A percentile compares a stretch with the other conserved stretches of the same genome.
phyloP scores from a whole-genome alignment of 1,140 invertebrate species.

The Aphaenogaster rudis region DNA sequence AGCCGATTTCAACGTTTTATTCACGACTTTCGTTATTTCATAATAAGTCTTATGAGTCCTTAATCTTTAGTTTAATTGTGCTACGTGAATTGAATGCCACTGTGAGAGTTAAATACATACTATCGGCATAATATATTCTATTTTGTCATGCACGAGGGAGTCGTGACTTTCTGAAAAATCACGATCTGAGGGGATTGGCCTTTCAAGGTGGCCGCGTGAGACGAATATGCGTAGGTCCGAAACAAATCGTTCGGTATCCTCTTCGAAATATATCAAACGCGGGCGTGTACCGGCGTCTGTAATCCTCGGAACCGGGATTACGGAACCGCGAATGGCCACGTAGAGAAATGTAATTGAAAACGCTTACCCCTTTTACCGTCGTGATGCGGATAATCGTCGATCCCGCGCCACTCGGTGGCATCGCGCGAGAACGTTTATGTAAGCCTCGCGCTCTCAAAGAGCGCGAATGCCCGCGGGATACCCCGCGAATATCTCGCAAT shows the following conservation, averaged over 20 bases:
- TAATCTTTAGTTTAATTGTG: background rate
- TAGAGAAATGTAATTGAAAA: conserved; percentile 49
- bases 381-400: conserved; percentile 4
- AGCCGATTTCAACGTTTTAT: background rate
- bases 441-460: conserved; percentile 34
- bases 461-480: conserved; percentile 55
- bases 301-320: conserved; percentile 17
- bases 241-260: background rate
- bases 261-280: conserved; percentile 28
- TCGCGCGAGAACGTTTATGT: conserved; percentile 41
- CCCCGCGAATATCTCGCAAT: conserved; percentile 59
- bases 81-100: background rate
- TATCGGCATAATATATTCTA: conserved; percentile 23
- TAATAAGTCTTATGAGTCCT: background rate
- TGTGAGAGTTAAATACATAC: background rate
- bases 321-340: conserved; percentile 4
- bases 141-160: background rate
- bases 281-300: background rate
- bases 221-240: conserved; percentile 37
- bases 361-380: background rate
- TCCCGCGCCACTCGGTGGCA: conserved; percentile 17
- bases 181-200: conserved; percentile 40
- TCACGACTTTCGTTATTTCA: background rate
- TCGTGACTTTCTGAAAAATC: conserved; percentile 34
- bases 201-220: conserved; percentile 52